phyloP scores from a whole-genome alignment of 2,888 invertebrate genomes.

The Hyles lineata region DNA sequence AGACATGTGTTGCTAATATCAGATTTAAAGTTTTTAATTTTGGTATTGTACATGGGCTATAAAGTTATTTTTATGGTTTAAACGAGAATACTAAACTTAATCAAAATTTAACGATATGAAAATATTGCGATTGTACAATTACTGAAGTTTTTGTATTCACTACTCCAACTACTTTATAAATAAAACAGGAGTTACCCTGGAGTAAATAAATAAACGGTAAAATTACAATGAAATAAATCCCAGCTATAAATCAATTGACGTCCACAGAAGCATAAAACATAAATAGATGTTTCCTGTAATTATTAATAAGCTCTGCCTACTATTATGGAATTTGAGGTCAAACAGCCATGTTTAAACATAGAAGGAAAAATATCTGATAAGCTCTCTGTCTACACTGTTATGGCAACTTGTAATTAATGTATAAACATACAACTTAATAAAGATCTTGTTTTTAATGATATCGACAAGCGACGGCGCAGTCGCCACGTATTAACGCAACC shows the following conservation, averaged over 20 bases:
- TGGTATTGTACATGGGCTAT: too few species aligned
- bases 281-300: conserved; percentile 14
- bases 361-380: conserved; percentile 12
- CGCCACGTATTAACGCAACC: too few species aligned
- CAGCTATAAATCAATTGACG: not conserved
- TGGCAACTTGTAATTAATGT: not conserved
- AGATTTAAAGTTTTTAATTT: too few species aligned
- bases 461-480: too few species aligned
- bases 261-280: not conserved
- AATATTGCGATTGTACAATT: too few species aligned
- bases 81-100: too few species aligned
- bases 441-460: not conserved
- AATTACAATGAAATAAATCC: not conserved
- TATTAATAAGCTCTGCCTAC: conserved; percentile 20
- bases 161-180: too few species aligned
- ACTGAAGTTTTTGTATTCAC: not conserved
- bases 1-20: too few species aligned
- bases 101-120: too few species aligned
- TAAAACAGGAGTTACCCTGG: not conserved
- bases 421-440: not conserved
- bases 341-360: not conserved
- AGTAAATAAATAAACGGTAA: not conserved
- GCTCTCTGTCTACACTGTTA: not conserved
- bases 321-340: not conserved
- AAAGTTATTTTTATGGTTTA: too few species aligned